phyloP scores from a whole-genome alignment of 2,888 invertebrate genomes.

The Ectemnius continuus region DNA sequence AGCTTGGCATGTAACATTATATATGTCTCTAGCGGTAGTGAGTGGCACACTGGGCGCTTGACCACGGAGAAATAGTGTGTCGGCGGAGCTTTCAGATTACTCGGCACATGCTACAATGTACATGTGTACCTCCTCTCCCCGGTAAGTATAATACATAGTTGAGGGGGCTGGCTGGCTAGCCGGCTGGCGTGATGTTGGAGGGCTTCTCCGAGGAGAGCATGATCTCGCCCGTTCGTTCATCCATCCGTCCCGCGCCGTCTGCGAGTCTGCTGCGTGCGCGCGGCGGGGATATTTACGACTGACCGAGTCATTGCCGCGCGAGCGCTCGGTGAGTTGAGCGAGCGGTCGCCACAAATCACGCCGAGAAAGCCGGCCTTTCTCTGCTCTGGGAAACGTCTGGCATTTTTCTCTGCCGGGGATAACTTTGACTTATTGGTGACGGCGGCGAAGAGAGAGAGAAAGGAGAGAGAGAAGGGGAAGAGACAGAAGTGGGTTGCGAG shows the following conservation, averaged over 20 bases:
- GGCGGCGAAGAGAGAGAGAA: conserved; percentile 49
- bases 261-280: conserved; percentile 44
- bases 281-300: conserved; percentile 77
- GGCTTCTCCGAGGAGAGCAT: too few relatives aligned
- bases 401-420: conserved; percentile 78
- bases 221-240: conserved; percentile 48
- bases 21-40: too few relatives aligned
- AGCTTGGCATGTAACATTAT: too few relatives aligned
- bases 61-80: conserved; percentile 21
- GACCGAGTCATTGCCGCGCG: conserved; percentile 76
- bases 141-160: too few relatives aligned
- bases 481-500: conserved; percentile 36
- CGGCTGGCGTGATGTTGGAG: too few relatives aligned
- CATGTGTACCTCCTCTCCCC: too few relatives aligned
- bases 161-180: too few relatives aligned
- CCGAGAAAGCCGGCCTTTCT: conserved; percentile 76
- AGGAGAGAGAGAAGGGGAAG: conserved; percentile 35
- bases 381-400: conserved; percentile 77
- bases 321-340: conserved; percentile 72
- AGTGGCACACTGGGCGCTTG: too few relatives aligned
- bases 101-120: neutral
- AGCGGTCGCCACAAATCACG: conserved; percentile 77
- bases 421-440: conserved; percentile 78
- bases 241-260: conserved; percentile 63
- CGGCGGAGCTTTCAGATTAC: conserved; percentile 8